phyloP scores from a whole-genome alignment of 2,888 invertebrate genomes.

The Sarcophaga variegata region DNA sequence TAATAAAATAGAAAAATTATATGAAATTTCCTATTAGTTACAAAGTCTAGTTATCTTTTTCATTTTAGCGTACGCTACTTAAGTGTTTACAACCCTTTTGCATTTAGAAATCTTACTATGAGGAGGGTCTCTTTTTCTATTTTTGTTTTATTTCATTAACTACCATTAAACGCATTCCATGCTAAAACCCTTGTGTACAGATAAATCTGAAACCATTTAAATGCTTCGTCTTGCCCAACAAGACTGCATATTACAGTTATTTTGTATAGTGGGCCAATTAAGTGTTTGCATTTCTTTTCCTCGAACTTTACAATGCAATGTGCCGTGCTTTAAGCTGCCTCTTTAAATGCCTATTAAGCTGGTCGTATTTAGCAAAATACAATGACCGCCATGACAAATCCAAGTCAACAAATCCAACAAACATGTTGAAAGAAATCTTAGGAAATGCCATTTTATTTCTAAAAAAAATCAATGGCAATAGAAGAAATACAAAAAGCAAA shows the following conservation, averaged over 20 bases:
- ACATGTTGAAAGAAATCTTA: slow-evolving; percentile 62
- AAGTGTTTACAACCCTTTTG: slow-evolving; percentile 22
- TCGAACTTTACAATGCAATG: slow-evolving; percentile 5
- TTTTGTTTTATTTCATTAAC: slow-evolving; percentile 36
- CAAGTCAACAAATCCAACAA: slow-evolving; percentile 76
- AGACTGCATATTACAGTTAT: slow-evolving; percentile 19
- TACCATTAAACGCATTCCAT: slow-evolving; percentile 63
- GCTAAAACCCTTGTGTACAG: slow-evolving; percentile 43
- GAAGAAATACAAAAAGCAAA: slow-evolving; percentile 13
- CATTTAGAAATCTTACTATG: slow-evolving; percentile 30
- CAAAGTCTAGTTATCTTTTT: background rate
- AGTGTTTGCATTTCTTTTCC: background rate
- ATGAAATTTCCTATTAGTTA: no score
- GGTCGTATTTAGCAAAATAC: slow-evolving; percentile 49
- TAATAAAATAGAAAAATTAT: no score
- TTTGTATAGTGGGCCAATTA: slow-evolving; percentile 11
- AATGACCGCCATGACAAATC: slow-evolving; percentile 76
- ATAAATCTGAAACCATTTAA: slow-evolving; percentile 68
- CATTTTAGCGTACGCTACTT: background rate
- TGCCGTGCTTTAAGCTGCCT: slow-evolving; percentile 62
- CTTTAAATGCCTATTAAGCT: slow-evolving; percentile 54
- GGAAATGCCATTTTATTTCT: slow-evolving; percentile 58
- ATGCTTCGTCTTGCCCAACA: slow-evolving; percentile 23
- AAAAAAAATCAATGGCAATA: slow-evolving; percentile 61
- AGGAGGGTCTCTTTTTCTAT: slow-evolving; percentile 22